These are phyloP conservation scores for Malurus melanocephalus DNA, from an alignment of 2,113 vertebrate species.

Conservation along the genomic window DNA sequence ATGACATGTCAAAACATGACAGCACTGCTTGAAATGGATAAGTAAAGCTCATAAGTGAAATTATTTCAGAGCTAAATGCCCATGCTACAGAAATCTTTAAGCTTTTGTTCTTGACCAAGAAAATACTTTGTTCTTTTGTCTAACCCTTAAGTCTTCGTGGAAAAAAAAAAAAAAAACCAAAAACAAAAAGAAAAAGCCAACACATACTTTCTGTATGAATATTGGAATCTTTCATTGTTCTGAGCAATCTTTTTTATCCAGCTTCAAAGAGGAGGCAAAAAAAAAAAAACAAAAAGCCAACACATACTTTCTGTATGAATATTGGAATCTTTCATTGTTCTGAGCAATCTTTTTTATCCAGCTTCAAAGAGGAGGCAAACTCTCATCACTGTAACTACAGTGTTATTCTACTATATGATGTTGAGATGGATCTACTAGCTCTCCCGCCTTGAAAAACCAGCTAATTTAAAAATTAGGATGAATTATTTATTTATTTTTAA, in stretches of 20 bases:
- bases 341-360: background rate
- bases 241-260: background rate
- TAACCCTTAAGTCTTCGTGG: background rate
- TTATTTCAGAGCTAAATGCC: background rate
- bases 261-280: background rate
- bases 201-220: background rate
- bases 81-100: background rate
- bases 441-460: background rate
- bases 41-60: background rate
- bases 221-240: background rate
- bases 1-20: constrained; percentile 1
- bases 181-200: too few species aligned
- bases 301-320: background rate
- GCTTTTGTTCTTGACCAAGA: background rate
- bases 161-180: background rate
- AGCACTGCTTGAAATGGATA: background rate
- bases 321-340: background rate
- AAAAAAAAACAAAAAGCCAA: too few species aligned
- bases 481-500: background rate
- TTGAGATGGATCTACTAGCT: background rate
- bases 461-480: background rate
- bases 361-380: background rate
- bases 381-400: background rate
- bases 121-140: background rate
- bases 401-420: background rate